Conservation (phyloP, 1,140 invertebrate species). For the Orchestia grillus region DNA sequence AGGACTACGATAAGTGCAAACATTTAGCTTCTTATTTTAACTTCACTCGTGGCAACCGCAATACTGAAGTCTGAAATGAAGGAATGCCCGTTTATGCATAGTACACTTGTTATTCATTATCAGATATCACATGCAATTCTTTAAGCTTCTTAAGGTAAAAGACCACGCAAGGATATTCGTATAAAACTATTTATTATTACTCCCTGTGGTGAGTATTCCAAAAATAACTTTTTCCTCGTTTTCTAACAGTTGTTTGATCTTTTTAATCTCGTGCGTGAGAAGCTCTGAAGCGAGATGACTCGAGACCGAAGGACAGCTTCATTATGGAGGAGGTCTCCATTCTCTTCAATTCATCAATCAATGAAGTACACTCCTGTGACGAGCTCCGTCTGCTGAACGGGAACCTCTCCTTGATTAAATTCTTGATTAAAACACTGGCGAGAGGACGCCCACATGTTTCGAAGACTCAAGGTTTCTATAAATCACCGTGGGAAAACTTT, state of each 20-base stretch:
- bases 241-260: neutral
- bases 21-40: too few relatives aligned
- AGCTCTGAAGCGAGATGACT: neutral
- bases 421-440: neutral
- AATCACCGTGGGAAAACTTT: neutral
- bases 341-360: neutral
- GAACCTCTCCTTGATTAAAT: neutral
- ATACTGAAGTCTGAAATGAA: neutral
- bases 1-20: too few relatives aligned
- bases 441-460: neutral
- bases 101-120: too few relatives aligned
- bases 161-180: too few relatives aligned
- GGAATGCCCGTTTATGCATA: neutral
- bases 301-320: neutral
- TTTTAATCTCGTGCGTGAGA: neutral
- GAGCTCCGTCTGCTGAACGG: neutral
- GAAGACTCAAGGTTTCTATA: neutral
- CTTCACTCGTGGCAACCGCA: too few relatives aligned
- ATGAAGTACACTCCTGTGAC: neutral
- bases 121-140: neutral
- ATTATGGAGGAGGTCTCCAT: neutral
- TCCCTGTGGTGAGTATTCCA: too few relatives aligned
- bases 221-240: neutral
- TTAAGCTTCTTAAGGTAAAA: neutral
- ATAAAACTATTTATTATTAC: too few relatives aligned